Base-by-base conservation (phyloP, 2,797 vertebrate species). In the Gymnoscopelus microlampas region DNA sequence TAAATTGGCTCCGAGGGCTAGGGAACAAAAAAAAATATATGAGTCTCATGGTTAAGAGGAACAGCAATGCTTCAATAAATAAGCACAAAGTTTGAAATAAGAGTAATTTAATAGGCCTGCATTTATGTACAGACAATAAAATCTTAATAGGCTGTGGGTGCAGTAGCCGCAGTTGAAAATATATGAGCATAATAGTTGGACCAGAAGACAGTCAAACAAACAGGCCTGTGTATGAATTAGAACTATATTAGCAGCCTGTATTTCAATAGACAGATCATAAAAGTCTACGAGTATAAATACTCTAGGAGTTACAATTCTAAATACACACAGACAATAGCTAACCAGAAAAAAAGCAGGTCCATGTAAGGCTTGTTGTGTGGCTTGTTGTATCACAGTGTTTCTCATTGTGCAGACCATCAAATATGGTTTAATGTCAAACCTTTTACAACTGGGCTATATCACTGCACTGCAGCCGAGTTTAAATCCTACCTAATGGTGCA, bases 251-350 rank as follows among this genome's bases (percentile, higher is more conserved):
- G 58, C 39, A 44, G 58, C 58, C 44, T 15, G 58, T 1, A 13
- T 61, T 64, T 68, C 58, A 56, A 26, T 57, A 71, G 67, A 64
- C 63, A 60, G 60, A 39, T 63, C n/a, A 53, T 76, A 66, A 71
- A 79, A 62, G 39, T 13, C 29, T 1, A 44, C 15, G 26, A 55
- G 39, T 35, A 49, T 58, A 63, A 73, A 77, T 55, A 50, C 24
- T 23, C 26, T 53, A 12, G 8, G 2, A 53, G 14, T 44, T 19
- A 3, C 54, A 56, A 70, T 47, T 78, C 63, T 44, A 44, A 47
- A 32, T 8, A 2, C 7, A 61, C 13, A 4, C 14, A 10, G 57
- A 50, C 32, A 71, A 49, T 0, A 14, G 2, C 23, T 0, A 48
- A 60, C 8, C 26, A 7, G 13, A 56, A 4, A 5, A 53, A 44